phyloP scores from a whole-genome alignment of 1,140 invertebrate species.

The Saxidomus purpurata region DNA sequence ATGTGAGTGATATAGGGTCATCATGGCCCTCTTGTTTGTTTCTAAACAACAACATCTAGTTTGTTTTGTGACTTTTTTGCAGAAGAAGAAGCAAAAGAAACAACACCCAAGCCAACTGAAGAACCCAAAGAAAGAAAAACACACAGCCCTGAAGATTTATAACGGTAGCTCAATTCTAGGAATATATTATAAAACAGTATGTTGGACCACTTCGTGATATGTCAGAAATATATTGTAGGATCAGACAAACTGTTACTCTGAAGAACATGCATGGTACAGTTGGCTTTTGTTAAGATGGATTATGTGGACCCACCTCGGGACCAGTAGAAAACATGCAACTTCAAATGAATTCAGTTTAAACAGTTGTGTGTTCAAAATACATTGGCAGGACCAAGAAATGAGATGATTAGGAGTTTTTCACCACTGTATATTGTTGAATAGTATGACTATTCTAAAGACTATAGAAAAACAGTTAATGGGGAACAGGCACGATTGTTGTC shows the following conservation, averaged over 20 bases:
- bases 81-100: conserved; percentile 5
- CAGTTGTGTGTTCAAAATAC: no score
- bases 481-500: neutral
- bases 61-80: no score
- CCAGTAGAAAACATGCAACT: no score
- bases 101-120: conserved; percentile 29
- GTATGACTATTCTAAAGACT: neutral
- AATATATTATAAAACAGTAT: neutral
- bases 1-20: no score
- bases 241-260: neutral
- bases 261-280: no score
- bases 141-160: conserved; percentile 62
- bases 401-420: no score
- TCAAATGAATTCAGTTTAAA: no score
- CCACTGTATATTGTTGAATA: neutral
- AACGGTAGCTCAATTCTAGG: conserved; percentile 56
- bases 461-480: neutral
- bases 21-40: no score
- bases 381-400: no score
- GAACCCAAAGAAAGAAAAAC: conserved; percentile 53
- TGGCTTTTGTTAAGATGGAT: no score
- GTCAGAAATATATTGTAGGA: neutral
- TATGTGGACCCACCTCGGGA: no score
- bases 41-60: no score
- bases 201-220: conserved; percentile 1